Conservation (phyloP, 2,113 vertebrate species). For the Sylvietta virens region DNA sequence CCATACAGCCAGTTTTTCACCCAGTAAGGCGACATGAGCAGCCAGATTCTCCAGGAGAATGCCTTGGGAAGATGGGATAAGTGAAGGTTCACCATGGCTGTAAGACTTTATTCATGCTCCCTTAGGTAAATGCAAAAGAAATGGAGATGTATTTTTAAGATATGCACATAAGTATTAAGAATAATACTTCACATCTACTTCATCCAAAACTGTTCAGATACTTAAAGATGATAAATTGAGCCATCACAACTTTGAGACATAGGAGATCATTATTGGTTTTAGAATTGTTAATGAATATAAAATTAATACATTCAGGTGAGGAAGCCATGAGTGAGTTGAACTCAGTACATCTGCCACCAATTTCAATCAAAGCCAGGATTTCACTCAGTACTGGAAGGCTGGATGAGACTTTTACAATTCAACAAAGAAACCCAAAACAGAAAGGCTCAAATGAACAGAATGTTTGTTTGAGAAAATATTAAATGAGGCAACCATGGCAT, state of each 20-base stretch:
- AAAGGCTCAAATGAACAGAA: rapidly evolving
- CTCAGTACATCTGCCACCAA: not conserved
- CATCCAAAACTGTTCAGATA: not conserved
- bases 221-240: not conserved
- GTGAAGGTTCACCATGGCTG: not conserved
- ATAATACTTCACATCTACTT: not conserved
- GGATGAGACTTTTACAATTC: not conserved
- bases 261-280: not conserved
- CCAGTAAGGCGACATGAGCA: not conserved
- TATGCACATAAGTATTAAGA: not conserved
- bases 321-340: not conserved
- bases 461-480: not conserved
- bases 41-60: not conserved
- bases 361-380: not conserved
- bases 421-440: not conserved
- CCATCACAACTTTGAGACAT: not conserved
- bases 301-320: not conserved
- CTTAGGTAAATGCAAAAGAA: not conserved
- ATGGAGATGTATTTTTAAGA: not conserved
- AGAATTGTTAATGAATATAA: not conserved
- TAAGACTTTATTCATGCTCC: not conserved
- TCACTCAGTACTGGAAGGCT: not conserved
- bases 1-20: not conserved
- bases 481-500: not conserved
- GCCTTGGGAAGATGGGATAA: not conserved